Base-by-base conservation (phyloP, 2,797 vertebrate genomes). In the Glyptemys insculpta region DNA sequence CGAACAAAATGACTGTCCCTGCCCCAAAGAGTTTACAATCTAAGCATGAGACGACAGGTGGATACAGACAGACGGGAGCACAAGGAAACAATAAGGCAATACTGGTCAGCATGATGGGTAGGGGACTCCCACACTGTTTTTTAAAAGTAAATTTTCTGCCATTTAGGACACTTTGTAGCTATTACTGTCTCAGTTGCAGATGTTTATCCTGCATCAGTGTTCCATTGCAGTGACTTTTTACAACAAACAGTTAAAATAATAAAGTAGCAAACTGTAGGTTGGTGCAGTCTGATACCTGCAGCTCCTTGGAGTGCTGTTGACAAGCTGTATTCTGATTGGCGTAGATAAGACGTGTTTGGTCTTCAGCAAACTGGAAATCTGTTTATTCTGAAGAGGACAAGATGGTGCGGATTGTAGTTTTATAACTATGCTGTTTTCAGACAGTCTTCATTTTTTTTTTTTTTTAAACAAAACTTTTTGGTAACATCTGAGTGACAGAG, bases 261-360 rank as follows among this genome's bases (percentile, higher is more conserved):
- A n/a, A 29, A 84, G 79, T 23, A 0, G 3, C 4, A 16, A 5
- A 34, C 12, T 0, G 0, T 53, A 2, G 0, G 0, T 18, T 10
- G 34, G 47, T 62, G 21, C 12, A 8, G 8, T 10, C 37, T 68
- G 14, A n/a, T 79, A 47, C 54, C 37, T 27, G 3, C 19, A 0
- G 3, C 6, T 54, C 23, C 29, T 86, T 41, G 27, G 54, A 8
- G 44, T 1, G 3, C 12, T 81, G 76, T 89, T 41, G 9, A 47
- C 84, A 10, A 0, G 0, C 10, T 53, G 21, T 52, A 16, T 6
- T 79, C 44, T 2, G 5, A 1, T 49, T 16, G 9, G 3, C 27
- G 50, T 14, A 74, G 57, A 34, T 59, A 53, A 31, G 37, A 50
- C 23, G 83, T 81, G 9, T 12, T 16, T 0, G 0, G 34, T 41